Evolutionary conservation across 2,888 invertebrate genomes (phyloP).

Genomic region (Drosophila affinis): DNA sequence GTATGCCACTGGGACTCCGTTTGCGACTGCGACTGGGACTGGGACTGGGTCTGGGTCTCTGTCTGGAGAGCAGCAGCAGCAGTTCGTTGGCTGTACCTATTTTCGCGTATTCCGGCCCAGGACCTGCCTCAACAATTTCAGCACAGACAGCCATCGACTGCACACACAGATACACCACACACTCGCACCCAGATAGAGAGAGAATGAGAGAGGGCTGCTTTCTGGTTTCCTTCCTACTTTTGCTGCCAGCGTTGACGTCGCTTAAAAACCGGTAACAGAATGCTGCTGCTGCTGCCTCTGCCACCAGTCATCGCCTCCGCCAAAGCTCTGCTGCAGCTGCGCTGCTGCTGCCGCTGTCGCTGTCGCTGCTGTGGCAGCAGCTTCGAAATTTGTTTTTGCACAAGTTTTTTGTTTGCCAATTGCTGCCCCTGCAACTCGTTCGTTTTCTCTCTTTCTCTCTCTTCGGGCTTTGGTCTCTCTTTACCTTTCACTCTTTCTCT

Average conservation of each 20-base stretch:
- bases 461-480: constrained; percentile 10
- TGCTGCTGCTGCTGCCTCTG: constrained; percentile 29
- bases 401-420: constrained; percentile 6
- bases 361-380: constrained; percentile 27
- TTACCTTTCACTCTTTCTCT: constrained; percentile 2
- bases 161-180: constrained; percentile 42
- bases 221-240: constrained; percentile 79
- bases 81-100: constrained; percentile 84
- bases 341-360: constrained; percentile 32
- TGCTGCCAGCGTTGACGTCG: constrained; percentile 50
- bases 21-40: not conserved
- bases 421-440: constrained; percentile 35
- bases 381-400: constrained; percentile 33
- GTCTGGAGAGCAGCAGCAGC: constrained; percentile 62
- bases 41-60: constrained; percentile 22
- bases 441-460: constrained; percentile 19
- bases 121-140: constrained; percentile 82
- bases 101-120: constrained; percentile 77
- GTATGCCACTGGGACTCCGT: not conserved
- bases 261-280: constrained; percentile 64
- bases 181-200: constrained; percentile 28
- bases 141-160: constrained; percentile 44
- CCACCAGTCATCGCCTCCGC: constrained; percentile 15
- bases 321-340: constrained; percentile 42
- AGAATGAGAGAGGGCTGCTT: constrained; percentile 37